Evolutionary conservation across 2,888 invertebrate species (phyloP), one percentile per base, ranked within the genome.

Genomic region (Strigamia crassipes): DNA sequence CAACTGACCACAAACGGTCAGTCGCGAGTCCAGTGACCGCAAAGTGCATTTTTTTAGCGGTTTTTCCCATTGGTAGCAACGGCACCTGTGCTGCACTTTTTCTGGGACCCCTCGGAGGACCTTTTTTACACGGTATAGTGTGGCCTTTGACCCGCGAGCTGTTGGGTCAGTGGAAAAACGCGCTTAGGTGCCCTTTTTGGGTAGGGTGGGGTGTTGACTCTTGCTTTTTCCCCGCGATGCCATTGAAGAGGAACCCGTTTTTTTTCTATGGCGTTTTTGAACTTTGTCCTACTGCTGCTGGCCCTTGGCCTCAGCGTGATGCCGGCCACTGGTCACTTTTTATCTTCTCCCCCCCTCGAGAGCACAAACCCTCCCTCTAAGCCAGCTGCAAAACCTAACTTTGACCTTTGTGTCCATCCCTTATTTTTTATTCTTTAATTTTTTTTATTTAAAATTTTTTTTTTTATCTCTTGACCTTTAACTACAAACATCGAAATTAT

Each of bases 251-350:
- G 51, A 51, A 51, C 51, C 51, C 51, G 51, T 51, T 51, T 51
- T 51, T 46, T 51, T 51, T 51, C 51, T 18, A 51, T 51, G n/a
- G 51, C 51, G 51, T 51, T 51, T 51, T 51, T 51, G 51, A 51
- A 51, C 51, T 51, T 51, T 51, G 51, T 51, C 51, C 51, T 51
- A 51, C 51, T 51, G 51, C 51, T 51, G 51, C 51, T 51, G 51
- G 51, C 51, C 51, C 51, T 51, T 51, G 51, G 51, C 51, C 51
- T 18, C 51, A 51, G 51, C 51, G 51, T 51, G 51, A 51, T 51
- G 51, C 51, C 51, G 51, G 51, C 51, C 51, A 51, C 51, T 51
- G 51, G 51, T 51, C 51, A 51, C 51, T 51, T 51, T 51, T 51
- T 51, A 51, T 51, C 51, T 51, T 51, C 51, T 51, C 18, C 15